Base-by-base conservation (phyloP, 2,888 invertebrate genomes). In the Synanthedon vespiformis region DNA sequence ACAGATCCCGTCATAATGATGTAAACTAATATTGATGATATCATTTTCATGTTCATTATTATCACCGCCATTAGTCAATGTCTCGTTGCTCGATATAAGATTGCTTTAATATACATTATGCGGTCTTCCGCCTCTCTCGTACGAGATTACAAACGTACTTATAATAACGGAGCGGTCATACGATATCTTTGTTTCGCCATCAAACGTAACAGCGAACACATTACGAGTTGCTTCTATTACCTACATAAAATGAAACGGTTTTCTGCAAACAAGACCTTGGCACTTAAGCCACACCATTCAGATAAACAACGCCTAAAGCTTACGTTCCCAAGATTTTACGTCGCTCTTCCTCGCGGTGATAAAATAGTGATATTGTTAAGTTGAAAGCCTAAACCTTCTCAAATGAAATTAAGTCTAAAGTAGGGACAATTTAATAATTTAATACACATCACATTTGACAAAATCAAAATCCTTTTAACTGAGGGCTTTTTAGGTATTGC, bases 241-340 rank as follows among this genome's bases (percentile, higher is more conserved):
- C 18, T 48, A 50, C 58, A 60, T 60, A 60, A 60, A 60, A 55
- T 40, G 54, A 56, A 53, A 60, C 58, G 60, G 49, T 51, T 14
- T 40, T 53, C 52, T 52, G 54, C 53, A 48, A 40, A 40, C 51
- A 49, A 50, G 16, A 51, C 53, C 52, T 54, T 54, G 27, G 51
- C 56, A 56, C 56, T 55, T 51, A 53, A 40, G 40, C 50, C 14
- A 44, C 52, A 48, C 56, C 52, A 44, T 49, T 49, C 40, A 54
- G 53, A 56, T 56, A 51, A 54, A 56, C 51, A 44, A 44, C 50
- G 44, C 51, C n/a, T 44, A 44, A 44, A 27, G 49, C 51, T 51
- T 16, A 44, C 14, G 44, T 44, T 44, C 14, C 44, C 44, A 44
- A 13, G 44, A 50, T 40, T 54, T 51, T 49, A 54, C 40, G 48